Conservation (phyloP, 2,113 vertebrate species). For the Microcebus murinus region DNA sequence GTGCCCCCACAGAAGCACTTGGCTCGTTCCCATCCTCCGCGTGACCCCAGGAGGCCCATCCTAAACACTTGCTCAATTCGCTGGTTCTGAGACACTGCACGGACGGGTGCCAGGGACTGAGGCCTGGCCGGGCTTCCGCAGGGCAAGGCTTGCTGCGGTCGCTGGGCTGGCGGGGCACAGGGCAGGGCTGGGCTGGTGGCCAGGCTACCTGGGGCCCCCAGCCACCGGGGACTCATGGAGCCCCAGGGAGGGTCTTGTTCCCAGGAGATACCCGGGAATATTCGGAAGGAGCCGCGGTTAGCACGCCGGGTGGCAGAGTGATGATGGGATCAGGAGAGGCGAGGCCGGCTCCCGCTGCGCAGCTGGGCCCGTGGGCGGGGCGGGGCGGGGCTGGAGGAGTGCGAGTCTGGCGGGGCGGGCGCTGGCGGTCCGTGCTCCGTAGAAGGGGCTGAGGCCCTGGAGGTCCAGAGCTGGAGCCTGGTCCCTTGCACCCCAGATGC, state of each 20-base stretch:
- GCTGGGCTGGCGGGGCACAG: neutral
- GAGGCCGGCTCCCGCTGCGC: fast-evolving
- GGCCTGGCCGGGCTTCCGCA: neutral
- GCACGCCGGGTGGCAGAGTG: fast-evolving
- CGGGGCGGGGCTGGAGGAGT: neutral
- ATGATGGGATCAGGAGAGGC: neutral
- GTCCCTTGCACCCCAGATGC: fast-evolving
- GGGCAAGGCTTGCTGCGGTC: too few species aligned
- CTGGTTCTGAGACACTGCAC: neutral
- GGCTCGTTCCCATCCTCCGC: neutral
- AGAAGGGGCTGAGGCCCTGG: neutral
- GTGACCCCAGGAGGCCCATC: neutral
- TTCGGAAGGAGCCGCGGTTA: neutral
- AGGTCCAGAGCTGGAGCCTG: neutral
- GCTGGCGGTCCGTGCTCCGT: fast-evolving
- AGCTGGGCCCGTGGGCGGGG: fast-evolving
- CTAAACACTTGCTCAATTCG: neutral
- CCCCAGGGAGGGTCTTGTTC: neutral
- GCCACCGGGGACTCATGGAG: neutral
- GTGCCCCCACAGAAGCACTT: neutral
- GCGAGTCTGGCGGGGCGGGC: fast-evolving
- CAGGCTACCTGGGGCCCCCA: neutral
- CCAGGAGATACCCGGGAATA: fast-evolving
- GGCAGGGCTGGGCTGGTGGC: neutral
- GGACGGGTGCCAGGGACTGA: neutral